Base-by-base conservation (phyloP, 2,113 vertebrate species). In the Caranx melampygus region DNA sequence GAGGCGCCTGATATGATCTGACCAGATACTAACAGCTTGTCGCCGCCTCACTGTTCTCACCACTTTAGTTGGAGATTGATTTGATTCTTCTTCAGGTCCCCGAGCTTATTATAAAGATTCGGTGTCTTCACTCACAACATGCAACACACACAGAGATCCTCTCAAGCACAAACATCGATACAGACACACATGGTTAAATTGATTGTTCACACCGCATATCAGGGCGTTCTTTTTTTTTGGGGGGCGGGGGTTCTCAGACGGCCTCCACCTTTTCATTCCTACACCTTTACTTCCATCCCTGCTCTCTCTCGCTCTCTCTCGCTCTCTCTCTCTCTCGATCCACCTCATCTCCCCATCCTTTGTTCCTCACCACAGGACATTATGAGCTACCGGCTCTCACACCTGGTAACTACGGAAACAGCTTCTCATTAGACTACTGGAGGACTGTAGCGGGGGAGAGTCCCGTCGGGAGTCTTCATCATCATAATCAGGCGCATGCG, bases 321-420 rank as follows among this genome's bases (percentile, higher is more conserved):
- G 16, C 55, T 45, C 60, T 52, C 21, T 20, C 13, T 34, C 16
- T 54, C 65, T 14, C 45, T 62, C 26, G 20, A 21, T 37, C 68
- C 54, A 10, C 49, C 74, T 78, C 66, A 45, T 47, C 64, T 57
- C 11, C 13, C 33, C 10, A 7, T 83, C 57, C 79, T 88, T 92
- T 91, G 85, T 87, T 91, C 87, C 37, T 76, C 85, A 26, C 78
- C 74, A 35, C 76, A 69, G 83, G 85, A 85, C 62, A 40, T 79
- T 75, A 79, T 33, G 59, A 74, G 86, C 79, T 82, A 75, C 66
- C 12, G 61, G 74, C 76, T 88, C 74, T 16, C 85, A 40, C 85
- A 92, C 87, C 88, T 91, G 92, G 87, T 84, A 82, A 91, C 89
- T 85, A 92, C 72, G 81, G 84, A 83, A 92, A 91, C 83, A 16